Evolutionary conservation across 2,888 invertebrate species (phyloP).

Genomic region (Galerucella nymphaeae): DNA sequence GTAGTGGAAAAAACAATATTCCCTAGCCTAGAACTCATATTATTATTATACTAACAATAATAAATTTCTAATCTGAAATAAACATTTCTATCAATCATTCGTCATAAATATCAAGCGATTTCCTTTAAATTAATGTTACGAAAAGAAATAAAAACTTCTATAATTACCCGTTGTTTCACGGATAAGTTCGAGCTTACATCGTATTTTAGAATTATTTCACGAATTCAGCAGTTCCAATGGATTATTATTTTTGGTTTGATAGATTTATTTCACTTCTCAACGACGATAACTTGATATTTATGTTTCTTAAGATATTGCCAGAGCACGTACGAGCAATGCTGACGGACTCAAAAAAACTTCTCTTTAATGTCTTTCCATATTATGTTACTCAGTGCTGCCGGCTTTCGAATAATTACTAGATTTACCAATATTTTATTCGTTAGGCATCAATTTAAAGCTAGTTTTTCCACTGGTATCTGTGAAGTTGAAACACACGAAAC

Average conservation of each 20-base stretch:
- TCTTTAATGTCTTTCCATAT: slow-evolving; percentile 48
- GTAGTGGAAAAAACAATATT: too few species aligned
- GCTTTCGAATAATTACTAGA: slow-evolving; percentile 13
- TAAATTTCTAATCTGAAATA: not conserved
- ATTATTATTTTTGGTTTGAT: slow-evolving; percentile 47
- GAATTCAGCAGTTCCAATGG: slow-evolving; percentile 41
- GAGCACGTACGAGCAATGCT: slow-evolving; percentile 49
- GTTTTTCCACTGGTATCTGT: too few species aligned
- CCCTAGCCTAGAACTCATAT: too few species aligned
- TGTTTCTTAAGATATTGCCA: slow-evolving; percentile 46
- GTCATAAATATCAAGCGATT: slow-evolving; percentile 7
- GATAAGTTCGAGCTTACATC: slow-evolving; percentile 9
- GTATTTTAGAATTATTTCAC: slow-evolving; percentile 33
- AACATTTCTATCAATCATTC: not conserved
- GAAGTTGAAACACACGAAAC: too few species aligned
- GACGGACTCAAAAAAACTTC: slow-evolving; percentile 44
- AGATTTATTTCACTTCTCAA: slow-evolving; percentile 45
- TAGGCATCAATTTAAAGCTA: not conserved
- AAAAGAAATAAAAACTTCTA: slow-evolving; percentile 6
- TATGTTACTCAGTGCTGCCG: slow-evolving; percentile 38
- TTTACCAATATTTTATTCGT: not conserved
- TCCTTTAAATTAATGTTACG: slow-evolving; percentile 8
- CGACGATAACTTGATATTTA: slow-evolving; percentile 48
- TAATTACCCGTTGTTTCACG: slow-evolving; percentile 9
- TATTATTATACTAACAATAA: too few species aligned